Conservation (phyloP, 2,797 vertebrate species). For the Decapterus maruadsi region DNA sequence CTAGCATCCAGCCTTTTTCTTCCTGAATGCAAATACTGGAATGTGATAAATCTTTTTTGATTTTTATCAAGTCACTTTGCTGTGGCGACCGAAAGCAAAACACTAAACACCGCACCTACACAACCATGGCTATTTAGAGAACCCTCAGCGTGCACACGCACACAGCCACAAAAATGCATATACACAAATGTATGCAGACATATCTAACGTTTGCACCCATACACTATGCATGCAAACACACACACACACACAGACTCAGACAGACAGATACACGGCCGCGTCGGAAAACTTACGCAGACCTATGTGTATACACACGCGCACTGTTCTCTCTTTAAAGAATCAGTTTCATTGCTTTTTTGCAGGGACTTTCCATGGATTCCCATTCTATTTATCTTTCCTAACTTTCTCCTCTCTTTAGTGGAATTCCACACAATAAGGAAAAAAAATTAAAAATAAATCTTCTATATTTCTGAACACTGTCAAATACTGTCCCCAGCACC, state of each 20-base stretch:
- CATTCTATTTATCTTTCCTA: slow-evolving; percentile 86
- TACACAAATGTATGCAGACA: slow-evolving; percentile 45
- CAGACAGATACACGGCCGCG: slow-evolving; percentile 49
- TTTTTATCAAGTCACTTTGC: slow-evolving; percentile 88
- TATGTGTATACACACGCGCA: slow-evolving; percentile 49
- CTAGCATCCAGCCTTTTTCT: slow-evolving; percentile 76
- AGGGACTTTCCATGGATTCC: slow-evolving; percentile 85
- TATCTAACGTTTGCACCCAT: slow-evolving; percentile 17
- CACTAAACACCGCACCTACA: slow-evolving; percentile 86
- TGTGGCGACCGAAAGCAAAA: slow-evolving; percentile 87
- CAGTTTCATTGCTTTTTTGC: slow-evolving; percentile 81
- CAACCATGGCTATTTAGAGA: slow-evolving; percentile 84
- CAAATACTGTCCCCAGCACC: slow-evolving; percentile 63
- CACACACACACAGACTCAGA: slow-evolving; percentile 21
- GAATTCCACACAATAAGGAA: slow-evolving; percentile 78
- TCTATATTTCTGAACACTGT: slow-evolving; percentile 69
- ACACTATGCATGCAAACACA: slow-evolving; percentile 30
- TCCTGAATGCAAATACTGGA: slow-evolving; percentile 88
- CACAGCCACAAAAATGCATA: slow-evolving; percentile 55
- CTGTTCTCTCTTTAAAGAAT: slow-evolving; percentile 66
- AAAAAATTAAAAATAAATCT: slow-evolving; percentile 73
- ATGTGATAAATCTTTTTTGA: slow-evolving; percentile 88
- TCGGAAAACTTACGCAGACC: slow-evolving; percentile 58
- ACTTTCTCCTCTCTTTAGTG: slow-evolving; percentile 79
- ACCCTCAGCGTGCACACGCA: slow-evolving; percentile 52